Conservation (phyloP, 2,113 vertebrate species). For the Sprattus sprattus region DNA sequence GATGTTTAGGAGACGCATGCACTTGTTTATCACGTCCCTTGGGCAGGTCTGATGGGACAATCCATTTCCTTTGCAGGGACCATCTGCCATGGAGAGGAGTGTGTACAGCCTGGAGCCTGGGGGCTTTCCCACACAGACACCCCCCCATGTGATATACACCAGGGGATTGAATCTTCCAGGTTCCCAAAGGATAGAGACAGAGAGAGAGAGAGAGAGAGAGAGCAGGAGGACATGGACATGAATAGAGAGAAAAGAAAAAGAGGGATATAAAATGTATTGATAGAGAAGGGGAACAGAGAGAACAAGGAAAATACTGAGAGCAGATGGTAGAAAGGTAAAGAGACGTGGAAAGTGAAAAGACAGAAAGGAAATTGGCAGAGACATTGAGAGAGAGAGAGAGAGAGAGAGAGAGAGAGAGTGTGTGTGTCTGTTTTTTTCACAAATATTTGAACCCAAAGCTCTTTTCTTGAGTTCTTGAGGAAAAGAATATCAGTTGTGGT, state of each 20-base stretch:
- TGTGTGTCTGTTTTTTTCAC: neutral
- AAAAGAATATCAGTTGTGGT: neutral
- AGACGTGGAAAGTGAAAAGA: neutral
- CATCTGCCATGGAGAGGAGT: slow-evolving; percentile 43
- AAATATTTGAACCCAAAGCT: neutral
- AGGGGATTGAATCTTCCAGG: slow-evolving; percentile 31
- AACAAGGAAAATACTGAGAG: neutral
- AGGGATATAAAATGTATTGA: neutral
- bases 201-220: neutral
- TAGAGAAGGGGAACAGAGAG: neutral
- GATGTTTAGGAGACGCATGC: slow-evolving; percentile 37
- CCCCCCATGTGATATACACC: slow-evolving; percentile 37
- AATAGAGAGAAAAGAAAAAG: neutral
- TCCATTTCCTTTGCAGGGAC: slow-evolving; percentile 42
- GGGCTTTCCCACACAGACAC: slow-evolving; percentile 38
- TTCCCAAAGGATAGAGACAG: slow-evolving; percentile 4
- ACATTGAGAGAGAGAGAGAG: neutral
- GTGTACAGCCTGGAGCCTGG: slow-evolving; percentile 27
- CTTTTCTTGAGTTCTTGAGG: neutral
- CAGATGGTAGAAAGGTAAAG: neutral
- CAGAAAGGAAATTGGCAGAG: neutral
- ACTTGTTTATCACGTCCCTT: slow-evolving; percentile 43
- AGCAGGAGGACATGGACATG: neutral
- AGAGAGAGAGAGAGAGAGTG: neutral
- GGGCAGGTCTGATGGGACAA: slow-evolving; percentile 43